Evolutionary conservation across 2,113 vertebrate species (phyloP).

Genomic region (Elephas maximus): DNA sequence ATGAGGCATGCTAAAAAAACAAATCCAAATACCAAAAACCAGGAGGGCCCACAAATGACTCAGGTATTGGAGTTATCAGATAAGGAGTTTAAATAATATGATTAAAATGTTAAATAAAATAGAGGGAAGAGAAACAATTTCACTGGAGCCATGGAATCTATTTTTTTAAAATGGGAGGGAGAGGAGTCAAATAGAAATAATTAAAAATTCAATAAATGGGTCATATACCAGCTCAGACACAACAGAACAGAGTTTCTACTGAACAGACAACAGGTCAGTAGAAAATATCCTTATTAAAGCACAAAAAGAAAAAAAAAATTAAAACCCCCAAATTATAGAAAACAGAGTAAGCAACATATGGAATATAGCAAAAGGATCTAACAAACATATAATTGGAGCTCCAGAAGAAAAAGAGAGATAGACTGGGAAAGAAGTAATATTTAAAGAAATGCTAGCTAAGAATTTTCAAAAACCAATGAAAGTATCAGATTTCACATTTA

Average conservation of each 20-base stretch:
- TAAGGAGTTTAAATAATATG: slow-evolving; percentile 21
- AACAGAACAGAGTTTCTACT: background rate
- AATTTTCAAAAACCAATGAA: slow-evolving; percentile 35
- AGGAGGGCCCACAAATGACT: background rate
- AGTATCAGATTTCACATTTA: background rate
- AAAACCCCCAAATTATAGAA: background rate
- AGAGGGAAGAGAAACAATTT: slow-evolving; percentile 45
- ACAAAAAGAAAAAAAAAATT: background rate
- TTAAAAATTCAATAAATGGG: background rate
- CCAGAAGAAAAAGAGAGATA: background rate
- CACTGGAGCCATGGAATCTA: background rate
- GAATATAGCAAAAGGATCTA: background rate
- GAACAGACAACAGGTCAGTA: background rate
- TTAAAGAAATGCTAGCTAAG: background rate
- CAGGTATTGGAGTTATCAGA: background rate
- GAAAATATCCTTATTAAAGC: slow-evolving; percentile 17
- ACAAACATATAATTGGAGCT: background rate
- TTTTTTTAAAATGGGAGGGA: slow-evolving; percentile 49
- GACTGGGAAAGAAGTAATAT: background rate
- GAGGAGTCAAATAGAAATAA: slow-evolving; percentile 47
- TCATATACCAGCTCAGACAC: background rate
- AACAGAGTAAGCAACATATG: background rate
- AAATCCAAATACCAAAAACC: background rate
- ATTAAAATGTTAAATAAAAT: slow-evolving; percentile 45
- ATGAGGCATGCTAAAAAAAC: background rate